Percentiles rank a stretch among this genome's conserved stretches.
Evolutionary conservation across 2,888 invertebrate species (phyloP).

Genomic region (Sinotaia quadrata): DNA sequence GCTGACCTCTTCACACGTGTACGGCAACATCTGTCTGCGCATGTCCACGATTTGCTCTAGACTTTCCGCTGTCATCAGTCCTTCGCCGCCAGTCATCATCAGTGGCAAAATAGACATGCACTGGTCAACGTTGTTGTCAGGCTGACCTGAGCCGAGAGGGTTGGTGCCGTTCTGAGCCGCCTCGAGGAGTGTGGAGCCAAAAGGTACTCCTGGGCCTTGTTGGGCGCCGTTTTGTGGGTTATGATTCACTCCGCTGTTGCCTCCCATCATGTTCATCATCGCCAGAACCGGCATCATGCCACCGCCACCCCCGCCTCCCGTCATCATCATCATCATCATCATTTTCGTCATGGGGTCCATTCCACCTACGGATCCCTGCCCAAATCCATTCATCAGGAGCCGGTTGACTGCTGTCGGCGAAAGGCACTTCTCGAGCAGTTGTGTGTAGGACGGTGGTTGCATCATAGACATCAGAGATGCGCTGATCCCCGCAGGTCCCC

Average conservation of each 20-base stretch:
- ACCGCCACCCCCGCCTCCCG: slow-evolving; percentile 8
- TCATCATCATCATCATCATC: slow-evolving; percentile 23
- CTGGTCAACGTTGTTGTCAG: not conserved
- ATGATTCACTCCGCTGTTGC: no score
- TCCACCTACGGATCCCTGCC: not conserved
- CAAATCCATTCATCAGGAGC: not conserved
- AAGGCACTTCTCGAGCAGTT: slow-evolving; percentile 8
- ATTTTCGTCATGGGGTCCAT: not conserved
- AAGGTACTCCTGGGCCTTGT: not conserved
- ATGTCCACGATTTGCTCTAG: slow-evolving; percentile 10
- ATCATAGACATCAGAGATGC: slow-evolving; percentile 1
- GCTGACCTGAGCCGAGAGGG: not conserved
- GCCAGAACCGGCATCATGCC: slow-evolving; percentile 9
- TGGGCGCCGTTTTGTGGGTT: no score
- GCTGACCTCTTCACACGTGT: slow-evolving; percentile 12
- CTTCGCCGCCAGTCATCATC: slow-evolving; percentile 6
- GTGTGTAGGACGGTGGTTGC: slow-evolving; percentile 1
- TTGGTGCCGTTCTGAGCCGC: not conserved
- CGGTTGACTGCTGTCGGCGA: not conserved
- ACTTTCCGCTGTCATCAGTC: slow-evolving; percentile 13
- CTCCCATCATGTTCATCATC: slow-evolving; percentile 19
- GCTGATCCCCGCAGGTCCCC: not conserved
- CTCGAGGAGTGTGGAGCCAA: not conserved
- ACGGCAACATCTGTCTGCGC: slow-evolving; percentile 23
- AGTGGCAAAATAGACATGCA: slow-evolving; percentile 13